Evolutionary conservation across 2,113 vertebrate genomes (phyloP).

Genomic region (Piaya cayana): DNA sequence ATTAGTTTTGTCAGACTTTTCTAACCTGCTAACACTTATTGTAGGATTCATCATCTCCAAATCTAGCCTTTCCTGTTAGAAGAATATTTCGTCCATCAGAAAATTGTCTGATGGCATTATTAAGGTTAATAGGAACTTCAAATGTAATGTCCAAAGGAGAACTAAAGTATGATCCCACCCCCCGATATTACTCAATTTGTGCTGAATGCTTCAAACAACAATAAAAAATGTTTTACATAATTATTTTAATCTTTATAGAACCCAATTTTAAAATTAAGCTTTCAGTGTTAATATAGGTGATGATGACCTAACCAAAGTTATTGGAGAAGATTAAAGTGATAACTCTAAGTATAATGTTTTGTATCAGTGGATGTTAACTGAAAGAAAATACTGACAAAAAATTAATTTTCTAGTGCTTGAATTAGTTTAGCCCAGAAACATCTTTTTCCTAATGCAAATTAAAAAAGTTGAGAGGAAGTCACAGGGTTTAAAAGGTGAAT

Average conservation of each 20-base stretch:
- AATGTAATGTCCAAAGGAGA: not conserved
- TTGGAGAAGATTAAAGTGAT: not conserved
- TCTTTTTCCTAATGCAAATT: not conserved
- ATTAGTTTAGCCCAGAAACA: not conserved
- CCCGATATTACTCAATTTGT: not conserved
- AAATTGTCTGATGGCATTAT: not conserved
- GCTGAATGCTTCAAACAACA: not conserved
- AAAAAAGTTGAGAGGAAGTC: not conserved
- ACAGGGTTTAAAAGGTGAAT: not conserved
- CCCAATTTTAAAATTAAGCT: not conserved
- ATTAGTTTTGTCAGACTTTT: conserved; percentile 18
- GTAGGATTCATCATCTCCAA: not conserved
- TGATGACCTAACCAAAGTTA: not conserved
- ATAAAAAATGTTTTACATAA: not conserved
- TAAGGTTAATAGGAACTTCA: not conserved
- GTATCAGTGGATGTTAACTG: not conserved
- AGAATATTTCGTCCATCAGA: not conserved
- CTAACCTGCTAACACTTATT: not conserved
- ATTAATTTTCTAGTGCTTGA: not conserved
- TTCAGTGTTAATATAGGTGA: not conserved
- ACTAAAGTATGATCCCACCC: not conserved
- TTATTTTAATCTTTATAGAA: not conserved
- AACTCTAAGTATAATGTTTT: not conserved
- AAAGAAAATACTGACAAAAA: not conserved
- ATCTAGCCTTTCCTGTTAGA: not conserved